Evolutionary conservation across 2,888 invertebrate genomes (phyloP).

Genomic region (Stenichneumon culpator): DNA sequence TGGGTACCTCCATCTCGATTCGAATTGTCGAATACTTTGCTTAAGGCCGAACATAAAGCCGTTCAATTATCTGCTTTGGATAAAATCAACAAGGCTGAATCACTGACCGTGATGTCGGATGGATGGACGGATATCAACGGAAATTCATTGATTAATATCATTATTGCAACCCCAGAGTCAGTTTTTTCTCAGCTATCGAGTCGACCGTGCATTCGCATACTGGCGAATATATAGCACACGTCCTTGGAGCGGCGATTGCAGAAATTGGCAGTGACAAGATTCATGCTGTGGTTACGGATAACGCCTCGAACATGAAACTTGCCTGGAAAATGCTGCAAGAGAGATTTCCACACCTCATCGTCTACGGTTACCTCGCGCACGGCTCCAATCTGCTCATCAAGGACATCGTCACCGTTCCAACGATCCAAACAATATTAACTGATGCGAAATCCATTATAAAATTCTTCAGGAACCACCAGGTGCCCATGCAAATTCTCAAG

Average conservation of each 20-base stretch:
- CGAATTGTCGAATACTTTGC: conserved; percentile 23
- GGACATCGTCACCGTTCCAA: conserved; percentile 13
- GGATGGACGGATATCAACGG: conserved; percentile 4
- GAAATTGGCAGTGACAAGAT: conserved; percentile 21
- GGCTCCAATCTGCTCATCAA: conserved; percentile 25
- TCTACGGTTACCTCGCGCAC: conserved; percentile 6
- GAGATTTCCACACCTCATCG: conserved; percentile 6
- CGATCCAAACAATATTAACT: background rate
- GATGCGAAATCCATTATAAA: conserved; percentile 16
- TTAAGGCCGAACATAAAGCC: conserved; percentile 2
- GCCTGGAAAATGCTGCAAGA: conserved; percentile 20
- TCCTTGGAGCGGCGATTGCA: background rate
- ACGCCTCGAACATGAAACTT: conserved; percentile 20
- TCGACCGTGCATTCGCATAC: conserved; percentile 1
- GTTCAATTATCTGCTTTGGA: background rate
- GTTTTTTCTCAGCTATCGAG: conserved; percentile 24
- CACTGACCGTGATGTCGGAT: conserved; percentile 17
- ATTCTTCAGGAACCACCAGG: conserved; percentile 1
- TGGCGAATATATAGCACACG: background rate
- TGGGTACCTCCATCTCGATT: background rate
- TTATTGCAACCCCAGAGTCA: conserved; percentile 4
- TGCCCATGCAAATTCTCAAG: conserved; percentile 3
- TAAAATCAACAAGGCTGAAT: conserved; percentile 18
- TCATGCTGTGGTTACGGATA: conserved; percentile 19
- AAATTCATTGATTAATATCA: conserved; percentile 17